Conservation (phyloP, 2,797 vertebrate genomes). For the Strix occidentalis region DNA sequence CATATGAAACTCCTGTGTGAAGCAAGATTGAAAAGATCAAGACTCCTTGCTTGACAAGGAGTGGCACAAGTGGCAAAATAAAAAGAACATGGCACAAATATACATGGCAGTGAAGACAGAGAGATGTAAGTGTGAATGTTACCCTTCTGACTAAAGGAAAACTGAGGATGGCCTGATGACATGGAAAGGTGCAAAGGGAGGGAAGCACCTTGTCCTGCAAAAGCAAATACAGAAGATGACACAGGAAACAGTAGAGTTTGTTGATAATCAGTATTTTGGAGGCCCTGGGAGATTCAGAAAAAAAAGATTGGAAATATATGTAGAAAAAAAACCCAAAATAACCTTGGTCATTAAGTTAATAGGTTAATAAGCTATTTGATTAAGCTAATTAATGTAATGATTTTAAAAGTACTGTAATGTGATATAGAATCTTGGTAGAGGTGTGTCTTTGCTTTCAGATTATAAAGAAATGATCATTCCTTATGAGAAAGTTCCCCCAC, state of each 20-base stretch:
- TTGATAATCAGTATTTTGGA: neutral
- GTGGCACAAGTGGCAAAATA: neutral
- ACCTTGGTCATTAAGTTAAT: neutral
- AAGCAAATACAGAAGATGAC: neutral
- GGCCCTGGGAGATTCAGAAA: neutral
- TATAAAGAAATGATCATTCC: neutral
- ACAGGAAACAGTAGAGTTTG: neutral
- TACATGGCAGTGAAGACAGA: neutral
- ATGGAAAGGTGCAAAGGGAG: neutral
- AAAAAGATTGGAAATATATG: neutral
- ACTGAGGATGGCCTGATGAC: neutral
- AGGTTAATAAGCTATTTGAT: neutral
- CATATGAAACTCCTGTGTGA: neutral
- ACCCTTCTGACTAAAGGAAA: neutral
- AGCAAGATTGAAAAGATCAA: neutral
- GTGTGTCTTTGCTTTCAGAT: neutral
- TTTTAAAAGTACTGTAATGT: neutral
- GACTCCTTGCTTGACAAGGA: neutral
- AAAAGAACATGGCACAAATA: neutral
- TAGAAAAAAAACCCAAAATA: neutral
- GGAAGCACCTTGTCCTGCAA: neutral
- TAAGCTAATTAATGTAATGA: neutral
- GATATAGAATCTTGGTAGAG: neutral
- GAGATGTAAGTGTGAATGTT: accelerated
- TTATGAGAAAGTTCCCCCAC: neutral